A percentile compares a stretch with the other conserved stretches of the same genome.
These are phyloP conservation scores for Brachyhypopomus gauderio DNA, from an alignment of 2,113 vertebrate genomes.

Conservation along the genomic window DNA sequence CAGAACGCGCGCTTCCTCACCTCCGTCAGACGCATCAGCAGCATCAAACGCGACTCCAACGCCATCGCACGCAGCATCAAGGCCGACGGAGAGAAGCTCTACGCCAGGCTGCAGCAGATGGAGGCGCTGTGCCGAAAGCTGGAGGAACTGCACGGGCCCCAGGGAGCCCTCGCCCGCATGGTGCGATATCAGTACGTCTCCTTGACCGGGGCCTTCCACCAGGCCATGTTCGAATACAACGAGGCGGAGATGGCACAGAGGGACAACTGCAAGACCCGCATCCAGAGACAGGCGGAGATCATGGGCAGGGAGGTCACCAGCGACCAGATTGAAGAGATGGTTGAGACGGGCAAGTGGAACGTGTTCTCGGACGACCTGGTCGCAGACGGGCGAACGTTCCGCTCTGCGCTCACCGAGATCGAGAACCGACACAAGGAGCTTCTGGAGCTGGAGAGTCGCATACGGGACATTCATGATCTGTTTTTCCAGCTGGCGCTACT, in stretches of 20 bases:
- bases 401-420: conserved; percentile 87
- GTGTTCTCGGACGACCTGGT: conserved; percentile 91
- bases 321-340: conserved; percentile 93
- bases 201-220: conserved; percentile 82
- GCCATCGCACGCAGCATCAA: conserved; percentile 91
- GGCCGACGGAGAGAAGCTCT: conserved; percentile 81
- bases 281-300: conserved; percentile 94
- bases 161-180: conserved; percentile 84
- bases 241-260: conserved; percentile 86
- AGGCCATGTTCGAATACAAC: conserved; percentile 88
- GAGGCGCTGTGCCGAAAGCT: conserved; percentile 74
- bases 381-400: conserved; percentile 81
- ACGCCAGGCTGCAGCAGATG: conserved; percentile 82
- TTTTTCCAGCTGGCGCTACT: conserved; percentile 90
- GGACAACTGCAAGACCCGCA: conserved; percentile 93
- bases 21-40: conserved; percentile 92
- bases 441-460: conserved; percentile 87
- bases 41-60: conserved; percentile 94
- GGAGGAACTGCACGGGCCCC: conserved; percentile 72
- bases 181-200: conserved; percentile 79
- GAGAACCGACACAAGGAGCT: conserved; percentile 93
- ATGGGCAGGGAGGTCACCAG: conserved; percentile 90
- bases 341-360: conserved; percentile 93
- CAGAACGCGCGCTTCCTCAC: conserved; percentile 94
- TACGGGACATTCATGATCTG: conserved; percentile 89